Evolutionary conservation across 2,113 vertebrate genomes (phyloP).

Genomic region (Bubo blakistoni): DNA sequence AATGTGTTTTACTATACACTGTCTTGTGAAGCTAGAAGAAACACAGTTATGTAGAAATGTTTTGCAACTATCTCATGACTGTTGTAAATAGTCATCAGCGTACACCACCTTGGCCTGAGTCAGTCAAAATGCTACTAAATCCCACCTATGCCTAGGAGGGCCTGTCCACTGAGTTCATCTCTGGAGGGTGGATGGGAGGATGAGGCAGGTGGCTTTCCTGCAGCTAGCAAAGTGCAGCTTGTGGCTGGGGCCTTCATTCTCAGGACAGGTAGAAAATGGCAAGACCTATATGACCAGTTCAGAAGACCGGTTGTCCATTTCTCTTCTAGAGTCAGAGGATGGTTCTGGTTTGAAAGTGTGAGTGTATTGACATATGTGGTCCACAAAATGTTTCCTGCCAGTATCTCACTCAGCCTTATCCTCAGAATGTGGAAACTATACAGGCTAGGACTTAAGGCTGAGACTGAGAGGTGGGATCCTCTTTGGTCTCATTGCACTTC

Average conservation of each 20-base stretch:
- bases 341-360: not conserved
- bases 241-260: not conserved
- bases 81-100: not conserved
- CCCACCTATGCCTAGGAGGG: not conserved
- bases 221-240: accelerated
- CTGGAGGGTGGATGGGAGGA: not conserved
- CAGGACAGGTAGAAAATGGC: not conserved
- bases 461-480: not conserved
- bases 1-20: not conserved
- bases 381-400: not conserved
- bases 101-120: not conserved
- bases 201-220: not conserved
- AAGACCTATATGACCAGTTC: not conserved
- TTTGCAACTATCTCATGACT: not conserved
- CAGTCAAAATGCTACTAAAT: not conserved
- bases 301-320: not conserved
- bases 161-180: not conserved
- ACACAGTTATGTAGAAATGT: not conserved
- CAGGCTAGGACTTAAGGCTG: not conserved
- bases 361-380: not conserved
- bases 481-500: not conserved
- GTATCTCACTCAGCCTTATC: not conserved
- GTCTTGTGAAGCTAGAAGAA: not conserved
- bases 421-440: not conserved
- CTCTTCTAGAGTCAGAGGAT: not conserved